phyloP scores from a whole-genome alignment of 1,140 invertebrate genomes.

The Megathymus violae region DNA sequence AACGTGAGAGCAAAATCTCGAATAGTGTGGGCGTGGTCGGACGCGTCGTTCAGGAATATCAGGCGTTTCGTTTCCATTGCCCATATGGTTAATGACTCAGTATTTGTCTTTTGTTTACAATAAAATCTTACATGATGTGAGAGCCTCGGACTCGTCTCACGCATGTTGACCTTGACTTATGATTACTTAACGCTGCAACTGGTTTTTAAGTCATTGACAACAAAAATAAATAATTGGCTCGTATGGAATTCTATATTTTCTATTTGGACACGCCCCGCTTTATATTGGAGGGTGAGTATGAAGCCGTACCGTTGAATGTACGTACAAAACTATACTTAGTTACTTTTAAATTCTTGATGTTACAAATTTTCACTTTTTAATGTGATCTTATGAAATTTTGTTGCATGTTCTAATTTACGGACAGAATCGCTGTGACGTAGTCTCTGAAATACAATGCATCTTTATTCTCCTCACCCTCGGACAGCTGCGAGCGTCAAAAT shows the following conservation, averaged over 20 bases:
- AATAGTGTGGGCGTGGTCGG: not conserved
- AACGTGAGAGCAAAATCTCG: not conserved
- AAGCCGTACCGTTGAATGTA: conserved; percentile 13
- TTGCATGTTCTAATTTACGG: too few species aligned
- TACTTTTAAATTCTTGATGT: too few species aligned
- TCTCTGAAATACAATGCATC: not conserved
- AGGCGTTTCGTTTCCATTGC: not conserved
- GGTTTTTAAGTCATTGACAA: not conserved
- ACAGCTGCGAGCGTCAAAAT: conserved; percentile 15
- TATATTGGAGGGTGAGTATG: conserved; percentile 12
- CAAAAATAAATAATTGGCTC: conserved; percentile 8
- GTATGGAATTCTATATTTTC: not conserved
- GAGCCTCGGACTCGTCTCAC: too few species aligned
- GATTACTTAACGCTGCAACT: not conserved
- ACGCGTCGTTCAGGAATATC: not conserved
- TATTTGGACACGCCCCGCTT: not conserved
- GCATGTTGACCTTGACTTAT: too few species aligned
- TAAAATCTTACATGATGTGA: too few species aligned
- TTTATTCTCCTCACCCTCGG: conserved; percentile 5
- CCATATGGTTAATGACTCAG: not conserved
- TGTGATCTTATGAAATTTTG: too few species aligned
- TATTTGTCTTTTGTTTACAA: not conserved
- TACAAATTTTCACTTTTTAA: too few species aligned
- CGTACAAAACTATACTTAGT: not conserved
- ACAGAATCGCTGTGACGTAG: too few species aligned